Evolutionary conservation across 2,113 vertebrate genomes (phyloP).

Genomic region (Calyptomena viridis): DNA sequence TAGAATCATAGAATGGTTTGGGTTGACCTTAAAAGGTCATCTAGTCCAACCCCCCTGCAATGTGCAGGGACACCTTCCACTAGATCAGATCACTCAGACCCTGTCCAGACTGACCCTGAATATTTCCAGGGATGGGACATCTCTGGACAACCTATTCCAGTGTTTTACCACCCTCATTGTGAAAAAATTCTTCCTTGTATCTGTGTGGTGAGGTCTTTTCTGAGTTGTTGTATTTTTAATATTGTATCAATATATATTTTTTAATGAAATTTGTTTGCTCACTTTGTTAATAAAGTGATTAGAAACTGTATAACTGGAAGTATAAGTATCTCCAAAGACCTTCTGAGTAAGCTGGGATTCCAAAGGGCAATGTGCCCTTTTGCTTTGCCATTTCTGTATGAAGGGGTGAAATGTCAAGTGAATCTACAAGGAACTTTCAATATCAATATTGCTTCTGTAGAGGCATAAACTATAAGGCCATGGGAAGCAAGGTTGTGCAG

Average conservation of each 20-base stretch:
- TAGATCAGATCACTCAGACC: background rate
- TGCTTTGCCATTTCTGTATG: background rate
- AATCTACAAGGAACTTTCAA: background rate
- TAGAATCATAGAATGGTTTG: background rate
- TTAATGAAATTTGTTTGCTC: background rate
- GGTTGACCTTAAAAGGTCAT: background rate
- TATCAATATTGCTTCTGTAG: background rate
- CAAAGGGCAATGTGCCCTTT: background rate
- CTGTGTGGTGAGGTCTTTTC: background rate
- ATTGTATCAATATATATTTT: background rate
- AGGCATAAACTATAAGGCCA: background rate
- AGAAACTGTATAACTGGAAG: background rate
- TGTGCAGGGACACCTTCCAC: background rate
- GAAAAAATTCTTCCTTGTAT: background rate
- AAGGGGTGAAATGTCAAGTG: background rate
- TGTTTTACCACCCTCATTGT: background rate
- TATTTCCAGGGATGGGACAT: background rate
- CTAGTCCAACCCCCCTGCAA: background rate
- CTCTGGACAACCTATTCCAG: background rate
- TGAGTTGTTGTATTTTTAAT: background rate
- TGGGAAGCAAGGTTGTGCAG: background rate
- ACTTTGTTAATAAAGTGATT: background rate
- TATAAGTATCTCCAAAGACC: background rate
- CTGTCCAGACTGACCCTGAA: background rate
- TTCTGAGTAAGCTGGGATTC: background rate